Conservation (phyloP, 2,113 vertebrate species). For the Cololabis saira region DNA sequence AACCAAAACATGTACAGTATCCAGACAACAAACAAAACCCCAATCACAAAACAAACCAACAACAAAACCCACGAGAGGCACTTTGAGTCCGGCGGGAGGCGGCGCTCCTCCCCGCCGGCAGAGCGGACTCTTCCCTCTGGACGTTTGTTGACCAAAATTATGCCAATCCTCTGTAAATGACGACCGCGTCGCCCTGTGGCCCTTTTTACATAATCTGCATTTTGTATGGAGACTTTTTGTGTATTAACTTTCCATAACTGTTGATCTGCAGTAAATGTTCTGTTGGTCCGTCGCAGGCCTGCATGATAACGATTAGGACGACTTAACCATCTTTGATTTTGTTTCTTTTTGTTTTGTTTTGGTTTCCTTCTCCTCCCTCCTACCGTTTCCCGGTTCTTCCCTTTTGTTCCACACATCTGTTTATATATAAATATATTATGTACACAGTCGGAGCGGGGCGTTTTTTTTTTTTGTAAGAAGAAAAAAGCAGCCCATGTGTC, state of each 20-base stretch:
- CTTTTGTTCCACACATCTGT: conserved; percentile 47
- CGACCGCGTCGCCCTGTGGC: conserved; percentile 91
- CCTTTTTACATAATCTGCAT: conserved; percentile 90
- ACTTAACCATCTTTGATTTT: conserved; percentile 78
- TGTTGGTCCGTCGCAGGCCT: conserved; percentile 86
- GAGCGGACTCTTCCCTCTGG: conserved; percentile 85
- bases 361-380: conserved; percentile 30
- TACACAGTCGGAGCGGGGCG: conserved; percentile 79
- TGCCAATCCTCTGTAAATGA: conserved; percentile 96
- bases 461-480: conserved; percentile 68
- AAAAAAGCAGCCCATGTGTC: conserved; percentile 70
- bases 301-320: conserved; percentile 93
- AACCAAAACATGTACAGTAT: conserved; percentile 54
- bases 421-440: conserved; percentile 70
- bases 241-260: conserved; percentile 91
- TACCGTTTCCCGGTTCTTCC: conserved; percentile 28
- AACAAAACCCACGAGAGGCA: conserved; percentile 68
- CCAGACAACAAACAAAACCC: conserved; percentile 34
- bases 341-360: too few species aligned
- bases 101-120: conserved; percentile 32
- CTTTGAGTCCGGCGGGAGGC: conserved; percentile 44
- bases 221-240: conserved; percentile 98
- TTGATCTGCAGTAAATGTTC: conserved; percentile 85
- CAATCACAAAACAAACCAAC: conserved; percentile 19
- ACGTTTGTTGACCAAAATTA: conserved; percentile 98